Evolutionary conservation across 2,113 vertebrate genomes (phyloP).

Genomic region (Toxostoma redivivum): DNA sequence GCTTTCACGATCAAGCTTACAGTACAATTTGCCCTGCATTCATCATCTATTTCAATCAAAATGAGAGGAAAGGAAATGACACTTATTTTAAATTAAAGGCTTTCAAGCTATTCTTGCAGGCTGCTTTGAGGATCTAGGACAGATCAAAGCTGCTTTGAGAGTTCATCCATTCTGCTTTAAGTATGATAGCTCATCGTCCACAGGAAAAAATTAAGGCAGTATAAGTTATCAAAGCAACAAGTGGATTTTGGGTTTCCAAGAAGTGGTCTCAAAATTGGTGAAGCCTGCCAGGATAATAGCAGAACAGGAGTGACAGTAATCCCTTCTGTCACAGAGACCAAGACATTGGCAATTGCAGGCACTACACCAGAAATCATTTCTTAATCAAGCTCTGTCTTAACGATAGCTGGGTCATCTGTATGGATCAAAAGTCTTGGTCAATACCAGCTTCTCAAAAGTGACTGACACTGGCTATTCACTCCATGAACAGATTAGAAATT

Average conservation of each 20-base stretch:
- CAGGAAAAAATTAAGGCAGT: not conserved
- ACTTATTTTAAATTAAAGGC: constrained; percentile 68
- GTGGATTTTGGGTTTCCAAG: not conserved
- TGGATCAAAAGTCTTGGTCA: not conserved
- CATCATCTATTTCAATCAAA: constrained; percentile 66
- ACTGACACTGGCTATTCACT: not conserved
- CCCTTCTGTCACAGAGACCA: not conserved
- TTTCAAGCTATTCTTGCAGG: constrained; percentile 53
- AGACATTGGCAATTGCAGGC: not conserved
- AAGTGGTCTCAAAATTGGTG: not conserved
- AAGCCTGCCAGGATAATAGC: constrained; percentile 31
- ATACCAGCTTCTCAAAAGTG: not conserved
- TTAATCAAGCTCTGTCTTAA: not conserved
- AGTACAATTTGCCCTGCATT: constrained; percentile 56
- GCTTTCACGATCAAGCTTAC: constrained; percentile 8
- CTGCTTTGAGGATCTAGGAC: constrained; percentile 50
- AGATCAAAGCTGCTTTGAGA: constrained; percentile 70
- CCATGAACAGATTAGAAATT: not conserved
- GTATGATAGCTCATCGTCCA: constrained; percentile 2
- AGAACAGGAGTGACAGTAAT: not conserved
- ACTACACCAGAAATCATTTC: not conserved
- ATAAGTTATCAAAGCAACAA: constrained; percentile 28
- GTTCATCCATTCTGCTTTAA: constrained; percentile 35
- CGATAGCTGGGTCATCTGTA: not conserved
- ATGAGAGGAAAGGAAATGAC: constrained; percentile 51